Conservation (phyloP, 64 coral and sea anemone species). For the Pachyseris speciosa region DNA sequence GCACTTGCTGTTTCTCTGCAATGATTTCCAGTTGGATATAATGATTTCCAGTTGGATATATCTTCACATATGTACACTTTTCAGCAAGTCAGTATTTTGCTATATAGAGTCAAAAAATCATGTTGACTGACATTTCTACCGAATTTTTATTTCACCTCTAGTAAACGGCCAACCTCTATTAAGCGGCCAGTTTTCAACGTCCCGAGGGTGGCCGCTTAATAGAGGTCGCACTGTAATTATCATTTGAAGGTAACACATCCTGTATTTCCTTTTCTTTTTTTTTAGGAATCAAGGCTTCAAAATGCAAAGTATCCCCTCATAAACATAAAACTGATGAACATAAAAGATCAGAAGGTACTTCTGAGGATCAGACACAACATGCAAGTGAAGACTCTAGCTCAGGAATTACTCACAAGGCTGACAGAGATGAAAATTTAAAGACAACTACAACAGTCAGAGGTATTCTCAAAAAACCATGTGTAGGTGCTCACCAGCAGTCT, state of each 20-base stretch:
- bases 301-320: not conserved
- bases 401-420: not conserved
- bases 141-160: too few species aligned
- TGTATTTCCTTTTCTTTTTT: not conserved
- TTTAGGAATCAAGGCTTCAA: constrained; percentile 18
- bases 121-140: too few species aligned
- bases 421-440: not conserved
- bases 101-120: too few species aligned
- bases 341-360: not conserved
- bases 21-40: too few species aligned
- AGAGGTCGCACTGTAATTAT: too few species aligned
- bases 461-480: constrained; percentile 4
- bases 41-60: too few species aligned
- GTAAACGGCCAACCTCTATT: not conserved
- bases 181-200: too few species aligned
- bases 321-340: constrained; percentile 6
- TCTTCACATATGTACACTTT: too few species aligned
- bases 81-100: too few species aligned
- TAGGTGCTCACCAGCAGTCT: not conserved
- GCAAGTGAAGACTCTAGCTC: not conserved
- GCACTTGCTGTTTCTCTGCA: too few species aligned
- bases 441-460: not conserved
- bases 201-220: too few species aligned
- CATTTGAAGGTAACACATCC: not conserved
- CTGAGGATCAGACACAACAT: not conserved